Evolutionary conservation across 2,113 vertebrate genomes (phyloP).

Genomic region (Pygoscelis antarcticus): DNA sequence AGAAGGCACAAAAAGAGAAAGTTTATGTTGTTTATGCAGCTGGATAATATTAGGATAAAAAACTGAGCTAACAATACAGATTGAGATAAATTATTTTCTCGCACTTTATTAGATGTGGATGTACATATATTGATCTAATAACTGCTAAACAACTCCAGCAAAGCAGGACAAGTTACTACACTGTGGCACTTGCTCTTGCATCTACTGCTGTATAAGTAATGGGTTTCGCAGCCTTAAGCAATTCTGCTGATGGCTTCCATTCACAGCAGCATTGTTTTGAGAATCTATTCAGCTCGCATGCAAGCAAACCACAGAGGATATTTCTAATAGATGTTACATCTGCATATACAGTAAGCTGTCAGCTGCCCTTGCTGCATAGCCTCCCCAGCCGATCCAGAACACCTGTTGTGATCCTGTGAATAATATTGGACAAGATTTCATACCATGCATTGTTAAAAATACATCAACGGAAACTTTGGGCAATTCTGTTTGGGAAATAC

Average conservation of each 20-base stretch:
- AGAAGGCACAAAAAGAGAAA: neutral
- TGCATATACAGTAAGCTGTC: conserved; percentile 33
- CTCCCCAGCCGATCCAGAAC: conserved; percentile 43
- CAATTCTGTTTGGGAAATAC: neutral
- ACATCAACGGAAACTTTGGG: conserved; percentile 4
- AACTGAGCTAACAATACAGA: neutral
- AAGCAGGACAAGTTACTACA: conserved; percentile 4
- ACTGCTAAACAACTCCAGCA: neutral
- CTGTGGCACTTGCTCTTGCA: neutral
- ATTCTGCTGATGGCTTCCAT: conserved; percentile 40
- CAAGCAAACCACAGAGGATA: conserved; percentile 42
- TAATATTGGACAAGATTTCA: neutral
- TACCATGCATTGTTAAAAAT: neutral
- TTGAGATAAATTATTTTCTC: neutral
- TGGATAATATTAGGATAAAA: neutral
- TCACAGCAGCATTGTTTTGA: neutral
- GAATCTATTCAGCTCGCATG: neutral
- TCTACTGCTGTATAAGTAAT: neutral
- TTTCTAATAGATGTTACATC: conserved; percentile 24
- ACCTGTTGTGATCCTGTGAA: conserved; percentile 26
- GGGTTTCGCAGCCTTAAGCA: conserved; percentile 40
- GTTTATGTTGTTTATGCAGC: neutral
- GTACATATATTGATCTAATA: neutral
- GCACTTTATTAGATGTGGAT: neutral
- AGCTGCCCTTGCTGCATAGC: conserved; percentile 10